phyloP scores from a whole-genome alignment of 2,113 vertebrate species.

The Notechis scutatus region DNA sequence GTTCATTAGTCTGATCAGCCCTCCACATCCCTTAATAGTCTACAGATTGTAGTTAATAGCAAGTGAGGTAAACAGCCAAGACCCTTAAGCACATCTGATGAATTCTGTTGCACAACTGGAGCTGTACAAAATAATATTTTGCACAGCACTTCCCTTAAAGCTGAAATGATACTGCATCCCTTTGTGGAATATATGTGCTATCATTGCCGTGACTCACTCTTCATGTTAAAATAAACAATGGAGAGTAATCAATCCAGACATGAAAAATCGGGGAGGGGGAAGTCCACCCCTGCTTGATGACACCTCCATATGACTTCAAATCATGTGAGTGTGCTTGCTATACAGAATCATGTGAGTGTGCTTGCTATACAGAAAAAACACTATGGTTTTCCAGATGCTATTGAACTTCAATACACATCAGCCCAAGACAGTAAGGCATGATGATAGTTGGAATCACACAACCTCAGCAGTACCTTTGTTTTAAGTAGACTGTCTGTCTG shows the following conservation, averaged over 20 bases:
- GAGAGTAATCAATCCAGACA: too few species aligned
- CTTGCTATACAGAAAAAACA: background rate
- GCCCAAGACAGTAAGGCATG: background rate
- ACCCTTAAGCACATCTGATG: constrained; percentile 18
- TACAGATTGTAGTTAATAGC: constrained; percentile 27
- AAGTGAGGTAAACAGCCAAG: constrained; percentile 13
- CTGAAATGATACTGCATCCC: background rate
- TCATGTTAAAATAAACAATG: background rate
- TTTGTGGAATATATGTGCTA: background rate
- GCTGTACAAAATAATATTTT: constrained; percentile 14
- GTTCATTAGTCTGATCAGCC: constrained; percentile 23
- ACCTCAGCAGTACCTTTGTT: background rate
- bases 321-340: background rate
- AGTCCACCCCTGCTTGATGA: background rate
- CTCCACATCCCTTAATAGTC: constrained; percentile 34
- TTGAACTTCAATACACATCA: background rate
- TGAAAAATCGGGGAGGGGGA: background rate
- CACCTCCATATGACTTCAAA: background rate
- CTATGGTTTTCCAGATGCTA: background rate
- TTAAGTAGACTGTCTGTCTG: too few species aligned
- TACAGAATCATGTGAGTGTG: background rate
- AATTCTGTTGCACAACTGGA: constrained; percentile 29
- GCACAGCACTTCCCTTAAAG: background rate
- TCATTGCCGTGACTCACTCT: too few species aligned
- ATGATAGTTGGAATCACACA: background rate